Conservation (phyloP, 2,113 vertebrate genomes). For the Eudyptes chrysolophus region DNA sequence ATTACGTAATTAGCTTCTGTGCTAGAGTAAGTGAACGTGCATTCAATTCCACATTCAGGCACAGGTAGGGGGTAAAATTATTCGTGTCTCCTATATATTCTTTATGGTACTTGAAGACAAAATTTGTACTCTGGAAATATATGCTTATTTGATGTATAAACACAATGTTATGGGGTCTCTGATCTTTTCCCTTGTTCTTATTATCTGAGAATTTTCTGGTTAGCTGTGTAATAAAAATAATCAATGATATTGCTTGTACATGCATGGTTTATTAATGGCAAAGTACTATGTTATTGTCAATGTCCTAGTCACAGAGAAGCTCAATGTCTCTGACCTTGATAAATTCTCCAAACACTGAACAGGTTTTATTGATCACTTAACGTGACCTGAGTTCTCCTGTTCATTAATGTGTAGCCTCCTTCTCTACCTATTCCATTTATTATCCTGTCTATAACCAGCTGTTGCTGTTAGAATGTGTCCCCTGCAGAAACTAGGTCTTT, state of each 20-base stretch:
- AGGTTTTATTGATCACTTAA: conserved; percentile 76
- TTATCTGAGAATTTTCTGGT: background rate
- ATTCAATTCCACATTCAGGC: background rate
- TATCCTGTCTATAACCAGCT: conserved; percentile 76
- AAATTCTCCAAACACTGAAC: conserved; percentile 68
- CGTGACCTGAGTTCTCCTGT: conserved; percentile 63
- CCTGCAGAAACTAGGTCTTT: conserved; percentile 81
- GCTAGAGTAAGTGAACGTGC: background rate
- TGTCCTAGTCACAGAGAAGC: conserved; percentile 30
- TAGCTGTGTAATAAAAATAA: background rate
- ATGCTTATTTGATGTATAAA: background rate
- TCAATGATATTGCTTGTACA: background rate
- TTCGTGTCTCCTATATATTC: background rate
- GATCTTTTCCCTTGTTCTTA: background rate
- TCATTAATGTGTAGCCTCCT: conserved; percentile 68
- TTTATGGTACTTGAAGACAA: background rate
- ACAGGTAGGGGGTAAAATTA: background rate
- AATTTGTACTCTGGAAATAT: background rate
- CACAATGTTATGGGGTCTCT: background rate
- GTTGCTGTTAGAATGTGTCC: conserved; percentile 65
- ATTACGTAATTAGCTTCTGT: background rate
- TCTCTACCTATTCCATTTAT: conserved; percentile 73
- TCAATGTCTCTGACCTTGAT: conserved; percentile 73
- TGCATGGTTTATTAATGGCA: background rate
- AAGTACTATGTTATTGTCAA: conserved; percentile 29